Conservation (phyloP, 2,888 invertebrate species). For the Cephalotes varians region DNA sequence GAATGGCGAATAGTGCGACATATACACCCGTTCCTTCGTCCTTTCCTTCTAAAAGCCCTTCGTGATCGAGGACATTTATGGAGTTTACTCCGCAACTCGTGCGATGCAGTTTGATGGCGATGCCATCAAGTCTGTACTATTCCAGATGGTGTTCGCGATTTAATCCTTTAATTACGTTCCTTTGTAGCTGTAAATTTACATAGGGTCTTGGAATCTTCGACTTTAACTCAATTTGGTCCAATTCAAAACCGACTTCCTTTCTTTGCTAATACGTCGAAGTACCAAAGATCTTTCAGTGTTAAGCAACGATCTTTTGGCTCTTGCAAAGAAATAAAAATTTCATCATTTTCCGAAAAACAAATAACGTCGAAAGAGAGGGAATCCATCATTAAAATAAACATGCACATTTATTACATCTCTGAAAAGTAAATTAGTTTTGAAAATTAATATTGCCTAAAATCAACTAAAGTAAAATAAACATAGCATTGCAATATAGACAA, state of each 20-base stretch:
- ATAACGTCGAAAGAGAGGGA: background rate
- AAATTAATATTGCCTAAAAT: background rate
- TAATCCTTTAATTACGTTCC: slow-evolving; percentile 28
- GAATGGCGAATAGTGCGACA: background rate
- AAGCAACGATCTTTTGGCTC: background rate
- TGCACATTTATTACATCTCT: background rate
- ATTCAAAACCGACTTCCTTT: background rate
- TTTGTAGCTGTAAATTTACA: background rate
- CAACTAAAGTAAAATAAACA: background rate
- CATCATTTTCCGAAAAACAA: background rate
- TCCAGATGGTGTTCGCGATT: background rate
- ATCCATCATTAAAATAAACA: background rate
- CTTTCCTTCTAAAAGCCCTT: background rate
- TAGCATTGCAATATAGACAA: background rate
- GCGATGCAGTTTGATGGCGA: background rate
- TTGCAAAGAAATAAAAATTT: background rate
- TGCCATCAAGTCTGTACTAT: background rate
- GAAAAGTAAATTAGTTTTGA: background rate
- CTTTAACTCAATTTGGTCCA: slow-evolving; percentile 8
- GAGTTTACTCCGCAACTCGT: background rate
- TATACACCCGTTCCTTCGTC: background rate
- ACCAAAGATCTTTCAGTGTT: background rate
- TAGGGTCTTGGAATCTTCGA: background rate
- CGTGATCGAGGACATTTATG: slow-evolving; percentile 6
- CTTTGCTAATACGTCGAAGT: background rate